phyloP scores from a whole-genome alignment of 2,113 vertebrate genomes.

The Emydura subglobosa region DNA sequence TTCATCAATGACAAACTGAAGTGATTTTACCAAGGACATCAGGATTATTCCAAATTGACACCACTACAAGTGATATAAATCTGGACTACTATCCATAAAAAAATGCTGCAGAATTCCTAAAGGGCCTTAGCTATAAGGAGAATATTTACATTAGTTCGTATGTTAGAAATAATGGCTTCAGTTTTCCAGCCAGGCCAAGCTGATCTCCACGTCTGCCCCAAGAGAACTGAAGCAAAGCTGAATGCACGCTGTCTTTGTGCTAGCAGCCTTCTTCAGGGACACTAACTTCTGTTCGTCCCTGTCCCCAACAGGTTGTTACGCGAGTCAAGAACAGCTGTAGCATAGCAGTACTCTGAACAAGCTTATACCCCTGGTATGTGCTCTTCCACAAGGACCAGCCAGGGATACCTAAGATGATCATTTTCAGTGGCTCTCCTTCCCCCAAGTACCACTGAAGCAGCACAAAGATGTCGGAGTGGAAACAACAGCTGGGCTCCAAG shows the following conservation, averaged over 20 bases:
- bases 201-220: background rate
- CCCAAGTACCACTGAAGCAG: background rate
- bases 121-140: background rate
- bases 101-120: background rate
- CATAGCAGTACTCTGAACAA: background rate
- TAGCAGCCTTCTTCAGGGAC: too few species aligned
- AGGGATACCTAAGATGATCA: background rate
- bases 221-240: too few species aligned
- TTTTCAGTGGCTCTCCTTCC: background rate
- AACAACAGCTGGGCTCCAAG: background rate
- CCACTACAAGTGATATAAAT: background rate
- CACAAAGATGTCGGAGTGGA: background rate
- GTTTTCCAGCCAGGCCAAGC: background rate
- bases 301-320: background rate
- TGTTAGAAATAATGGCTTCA: background rate
- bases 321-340: background rate
- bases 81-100: background rate
- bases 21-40: background rate
- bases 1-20: background rate
- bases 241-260: too few species aligned
- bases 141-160: background rate
- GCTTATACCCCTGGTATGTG: background rate
- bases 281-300: background rate
- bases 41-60: background rate
- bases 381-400: background rate